A percentile compares a stretch with the other conserved stretches of the same genome.
phyloP scores from a whole-genome alignment of 2,888 invertebrate genomes.

The Itoplectis maculator region DNA sequence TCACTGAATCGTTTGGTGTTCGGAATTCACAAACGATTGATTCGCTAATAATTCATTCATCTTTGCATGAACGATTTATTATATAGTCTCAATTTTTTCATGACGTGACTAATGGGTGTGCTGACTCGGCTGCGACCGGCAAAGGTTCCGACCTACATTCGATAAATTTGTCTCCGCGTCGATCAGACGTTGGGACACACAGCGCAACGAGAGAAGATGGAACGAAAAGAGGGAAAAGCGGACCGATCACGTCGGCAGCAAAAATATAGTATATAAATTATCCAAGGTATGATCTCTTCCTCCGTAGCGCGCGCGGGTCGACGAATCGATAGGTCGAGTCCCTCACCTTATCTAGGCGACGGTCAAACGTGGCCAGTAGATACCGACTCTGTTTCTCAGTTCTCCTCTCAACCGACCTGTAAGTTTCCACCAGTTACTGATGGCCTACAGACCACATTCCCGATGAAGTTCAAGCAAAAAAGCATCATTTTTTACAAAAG shows the following conservation, averaged over 20 bases:
- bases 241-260: slow-evolving; percentile 33
- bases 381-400: slow-evolving; percentile 21
- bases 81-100: slow-evolving; percentile 5
- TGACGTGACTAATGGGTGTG: slow-evolving; percentile 16
- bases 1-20: neutral
- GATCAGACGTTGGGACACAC: slow-evolving; percentile 16
- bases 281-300: slow-evolving; percentile 48
- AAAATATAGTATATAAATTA: slow-evolving; percentile 53
- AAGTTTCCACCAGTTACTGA: neutral
- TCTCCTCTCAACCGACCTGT: slow-evolving; percentile 21
- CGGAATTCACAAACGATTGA: neutral
- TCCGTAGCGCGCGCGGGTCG: slow-evolving; percentile 20
- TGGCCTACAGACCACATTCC: neutral
- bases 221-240: slow-evolving; percentile 20
- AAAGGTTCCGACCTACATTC: slow-evolving; percentile 51
- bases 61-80: slow-evolving; percentile 1
- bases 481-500: neutral
- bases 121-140: slow-evolving; percentile 15
- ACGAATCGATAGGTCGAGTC: slow-evolving; percentile 57
- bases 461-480: neutral
- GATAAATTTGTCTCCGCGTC: slow-evolving; percentile 20
- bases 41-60: slow-evolving; percentile 8
- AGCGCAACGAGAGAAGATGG: slow-evolving; percentile 35
- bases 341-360: slow-evolving; percentile 19
- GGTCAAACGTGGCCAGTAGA: slow-evolving; percentile 2